phyloP scores from a whole-genome alignment of 2,113 vertebrate genomes.

The Colistium nudipinnis region DNA sequence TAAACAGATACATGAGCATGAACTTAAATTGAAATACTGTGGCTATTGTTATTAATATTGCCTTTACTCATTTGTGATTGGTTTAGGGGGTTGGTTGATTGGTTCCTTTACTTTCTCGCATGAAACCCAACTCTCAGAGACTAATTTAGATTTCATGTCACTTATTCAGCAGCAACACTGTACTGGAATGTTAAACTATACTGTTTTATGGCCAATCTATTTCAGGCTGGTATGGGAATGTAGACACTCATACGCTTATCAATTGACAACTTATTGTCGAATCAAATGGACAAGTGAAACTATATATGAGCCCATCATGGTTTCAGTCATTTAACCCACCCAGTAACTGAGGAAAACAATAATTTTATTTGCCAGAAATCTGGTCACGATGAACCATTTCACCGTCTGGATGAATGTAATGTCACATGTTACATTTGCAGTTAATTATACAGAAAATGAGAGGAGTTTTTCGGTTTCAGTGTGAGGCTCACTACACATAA shows the following conservation, averaged over 20 bases:
- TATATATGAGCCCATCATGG: too few relatives aligned
- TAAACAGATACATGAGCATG: not conserved
- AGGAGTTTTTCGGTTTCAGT: not conserved
- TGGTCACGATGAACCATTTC: not conserved
- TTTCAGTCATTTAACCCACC: too few relatives aligned
- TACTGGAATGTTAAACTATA: not conserved
- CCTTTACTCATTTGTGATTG: not conserved
- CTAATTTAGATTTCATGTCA: not conserved
- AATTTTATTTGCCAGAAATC: slow-evolving; percentile 1
- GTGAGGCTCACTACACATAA: not conserved
- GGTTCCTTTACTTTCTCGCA: not conserved
- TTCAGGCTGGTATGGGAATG: not conserved
- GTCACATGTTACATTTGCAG: slow-evolving; percentile 38
- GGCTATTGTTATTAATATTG: not conserved
- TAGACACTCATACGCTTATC: too few relatives aligned
- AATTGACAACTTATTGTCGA: too few relatives aligned
- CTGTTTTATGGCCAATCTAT: not conserved
- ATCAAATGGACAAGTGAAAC: too few relatives aligned
- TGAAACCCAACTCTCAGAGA: not conserved
- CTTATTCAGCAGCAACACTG: not conserved
- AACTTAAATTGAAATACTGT: not conserved
- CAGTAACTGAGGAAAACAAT: not conserved
- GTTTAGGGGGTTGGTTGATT: too few relatives aligned
- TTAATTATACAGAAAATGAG: slow-evolving; percentile 14
- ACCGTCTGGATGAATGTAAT: not conserved